A percentile compares a stretch with the other conserved stretches of the same genome.
These are phyloP conservation scores for Aplochiton taeniatus DNA, from an alignment of 2,797 vertebrate species.

Conservation along the genomic window DNA sequence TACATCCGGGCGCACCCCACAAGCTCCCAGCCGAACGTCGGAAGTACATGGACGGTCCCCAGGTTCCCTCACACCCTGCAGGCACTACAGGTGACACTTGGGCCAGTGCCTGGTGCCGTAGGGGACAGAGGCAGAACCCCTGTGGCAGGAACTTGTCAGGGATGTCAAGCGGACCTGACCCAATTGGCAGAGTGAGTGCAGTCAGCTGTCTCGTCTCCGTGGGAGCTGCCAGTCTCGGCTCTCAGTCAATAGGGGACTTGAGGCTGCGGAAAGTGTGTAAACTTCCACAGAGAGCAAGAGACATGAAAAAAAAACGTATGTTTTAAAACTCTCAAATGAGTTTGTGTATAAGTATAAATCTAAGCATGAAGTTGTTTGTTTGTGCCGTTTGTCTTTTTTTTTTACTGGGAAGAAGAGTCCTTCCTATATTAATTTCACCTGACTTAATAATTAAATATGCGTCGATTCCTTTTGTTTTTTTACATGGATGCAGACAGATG, in stretches of 20 bases:
- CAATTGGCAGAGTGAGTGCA: slow-evolving; percentile 55
- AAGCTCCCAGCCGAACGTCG: slow-evolving; percentile 22
- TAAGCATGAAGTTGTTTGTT: neutral
- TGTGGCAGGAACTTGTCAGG: slow-evolving; percentile 52
- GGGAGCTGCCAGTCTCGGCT: slow-evolving; percentile 55
- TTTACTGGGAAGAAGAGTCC: slow-evolving; percentile 9
- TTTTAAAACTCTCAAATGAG: slow-evolving; percentile 2
- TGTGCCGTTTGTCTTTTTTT: slow-evolving; percentile 23
- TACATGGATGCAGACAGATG: slow-evolving; percentile 38
- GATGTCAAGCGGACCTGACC: slow-evolving; percentile 64
- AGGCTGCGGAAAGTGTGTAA: slow-evolving; percentile 25
- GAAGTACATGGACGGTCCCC: slow-evolving; percentile 14
- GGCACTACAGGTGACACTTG: slow-evolving; percentile 46
- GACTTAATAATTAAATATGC: slow-evolving; percentile 42
- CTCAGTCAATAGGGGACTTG: neutral
- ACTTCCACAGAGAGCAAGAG: slow-evolving; percentile 8
- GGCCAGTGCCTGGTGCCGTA: slow-evolving; percentile 39
- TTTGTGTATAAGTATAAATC: slow-evolving; percentile 14
- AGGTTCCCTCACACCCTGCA: slow-evolving; percentile 25
- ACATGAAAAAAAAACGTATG: neutral
- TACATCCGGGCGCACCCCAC: slow-evolving; percentile 6
- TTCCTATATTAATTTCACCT: slow-evolving; percentile 31
- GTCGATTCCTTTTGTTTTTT: slow-evolving; percentile 31
- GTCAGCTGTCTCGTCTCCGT: slow-evolving; percentile 58
- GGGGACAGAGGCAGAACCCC: slow-evolving; percentile 44